phyloP scores from a whole-genome alignment of 2,113 vertebrate species.

The Arenaria interpres region DNA sequence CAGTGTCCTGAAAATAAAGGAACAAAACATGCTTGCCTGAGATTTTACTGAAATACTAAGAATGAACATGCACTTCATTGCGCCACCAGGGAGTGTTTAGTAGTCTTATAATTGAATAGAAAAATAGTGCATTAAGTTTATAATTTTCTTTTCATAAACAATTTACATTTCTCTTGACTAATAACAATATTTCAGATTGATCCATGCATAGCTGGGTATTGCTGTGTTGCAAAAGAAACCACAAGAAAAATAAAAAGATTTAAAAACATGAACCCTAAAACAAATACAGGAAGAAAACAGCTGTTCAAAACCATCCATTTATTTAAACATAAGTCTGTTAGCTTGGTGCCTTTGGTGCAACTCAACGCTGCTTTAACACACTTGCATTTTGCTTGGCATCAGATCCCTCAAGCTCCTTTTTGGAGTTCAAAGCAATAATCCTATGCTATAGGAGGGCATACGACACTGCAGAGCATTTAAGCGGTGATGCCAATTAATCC shows the following conservation, averaged over 20 bases:
- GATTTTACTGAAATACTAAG: not conserved
- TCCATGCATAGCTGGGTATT: not conserved
- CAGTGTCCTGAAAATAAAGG: not conserved
- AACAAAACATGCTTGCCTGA: not conserved
- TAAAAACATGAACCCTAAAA: not conserved
- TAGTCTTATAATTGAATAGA: not conserved
- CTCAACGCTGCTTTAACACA: not conserved
- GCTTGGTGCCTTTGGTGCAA: not conserved
- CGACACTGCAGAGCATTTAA: not conserved
- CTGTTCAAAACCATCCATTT: not conserved
- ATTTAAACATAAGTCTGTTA: not conserved
- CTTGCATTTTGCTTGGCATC: not conserved
- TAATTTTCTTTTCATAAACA: not conserved
- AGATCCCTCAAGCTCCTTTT: not conserved
- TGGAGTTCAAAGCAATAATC: not conserved
- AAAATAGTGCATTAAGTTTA: not conserved
- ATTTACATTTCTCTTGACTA: not conserved
- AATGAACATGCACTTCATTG: not conserved
- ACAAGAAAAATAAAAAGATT: not conserved
- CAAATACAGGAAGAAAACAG: not conserved
- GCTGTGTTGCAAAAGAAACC: not conserved
- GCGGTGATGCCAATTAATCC: not conserved
- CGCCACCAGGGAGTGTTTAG: not conserved
- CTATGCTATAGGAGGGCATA: not conserved
- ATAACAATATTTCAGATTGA: not conserved